A percentile compares a stretch with the other conserved stretches of the same genome.
phyloP scores from a whole-genome alignment of 2,797 vertebrate genomes.

The Atherinosoma microstoma region DNA sequence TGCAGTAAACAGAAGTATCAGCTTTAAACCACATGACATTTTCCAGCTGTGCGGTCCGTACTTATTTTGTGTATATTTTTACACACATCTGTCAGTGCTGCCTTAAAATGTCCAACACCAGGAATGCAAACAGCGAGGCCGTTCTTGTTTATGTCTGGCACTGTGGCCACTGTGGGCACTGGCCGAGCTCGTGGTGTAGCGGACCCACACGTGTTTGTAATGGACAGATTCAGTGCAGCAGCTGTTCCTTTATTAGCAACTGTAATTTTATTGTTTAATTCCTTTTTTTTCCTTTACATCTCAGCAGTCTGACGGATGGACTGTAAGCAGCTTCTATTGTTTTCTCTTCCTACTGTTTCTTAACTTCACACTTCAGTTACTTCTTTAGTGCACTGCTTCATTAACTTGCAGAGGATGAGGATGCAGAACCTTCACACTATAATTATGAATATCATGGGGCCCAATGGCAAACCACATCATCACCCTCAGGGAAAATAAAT shows the following conservation, averaged over 20 bases:
- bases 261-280: slow-evolving; percentile 12
- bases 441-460: slow-evolving; percentile 40
- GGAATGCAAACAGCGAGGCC: slow-evolving; percentile 78
- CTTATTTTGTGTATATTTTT: slow-evolving; percentile 71
- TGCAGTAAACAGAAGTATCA: slow-evolving; percentile 64
- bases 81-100: slow-evolving; percentile 71
- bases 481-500: slow-evolving; percentile 34
- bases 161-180: slow-evolving; percentile 64
- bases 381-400: slow-evolving; percentile 8
- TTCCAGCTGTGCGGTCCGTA: slow-evolving; percentile 63
- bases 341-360: slow-evolving; percentile 1
- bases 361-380: slow-evolving; percentile 13
- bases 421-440: slow-evolving; percentile 35
- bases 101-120: slow-evolving; percentile 73
- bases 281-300: not conserved
- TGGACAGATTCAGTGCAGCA: slow-evolving; percentile 28
- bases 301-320: not conserved
- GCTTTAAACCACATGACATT: slow-evolving; percentile 61
- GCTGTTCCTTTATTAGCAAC: slow-evolving; percentile 39
- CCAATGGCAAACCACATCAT: slow-evolving; percentile 34
- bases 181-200: slow-evolving; percentile 52
- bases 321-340: not conserved
- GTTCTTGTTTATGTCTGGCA: slow-evolving; percentile 77
- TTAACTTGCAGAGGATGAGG: slow-evolving; percentile 23
- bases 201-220: slow-evolving; percentile 58